phyloP scores from a whole-genome alignment of 2,113 vertebrate species.

The Sturnus vulgaris region DNA sequence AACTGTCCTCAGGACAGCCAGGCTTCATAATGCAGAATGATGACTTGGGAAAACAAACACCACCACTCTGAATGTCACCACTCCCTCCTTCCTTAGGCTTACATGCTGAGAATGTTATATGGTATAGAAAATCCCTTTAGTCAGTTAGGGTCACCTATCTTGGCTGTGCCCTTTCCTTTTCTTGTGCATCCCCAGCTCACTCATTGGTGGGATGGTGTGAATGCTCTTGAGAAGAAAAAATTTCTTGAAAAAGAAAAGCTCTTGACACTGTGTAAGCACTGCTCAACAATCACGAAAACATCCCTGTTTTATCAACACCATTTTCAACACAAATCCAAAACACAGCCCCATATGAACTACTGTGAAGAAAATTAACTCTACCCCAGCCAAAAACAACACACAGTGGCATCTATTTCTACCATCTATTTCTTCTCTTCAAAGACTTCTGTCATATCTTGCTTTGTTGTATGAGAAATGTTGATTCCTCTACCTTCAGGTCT shows the following conservation, averaged over 20 bases:
- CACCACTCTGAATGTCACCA: neutral
- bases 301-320: neutral
- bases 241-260: neutral
- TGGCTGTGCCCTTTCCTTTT: neutral
- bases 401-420: neutral
- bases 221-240: neutral
- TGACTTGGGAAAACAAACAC: neutral
- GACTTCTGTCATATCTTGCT: neutral
- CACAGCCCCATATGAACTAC: neutral
- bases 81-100: neutral
- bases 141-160: neutral
- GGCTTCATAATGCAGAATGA: neutral
- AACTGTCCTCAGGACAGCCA: neutral
- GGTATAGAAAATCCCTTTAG: neutral
- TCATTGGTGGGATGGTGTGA: neutral
- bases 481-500: neutral
- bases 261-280: neutral
- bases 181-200: neutral
- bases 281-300: neutral
- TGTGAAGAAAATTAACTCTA: neutral
- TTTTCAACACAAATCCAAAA: neutral
- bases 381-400: neutral
- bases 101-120: neutral
- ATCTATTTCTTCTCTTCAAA: neutral
- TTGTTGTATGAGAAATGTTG: neutral